Evolutionary conservation across 2,113 vertebrate genomes (phyloP).

Genomic region (Lepisosteus oculatus): DNA sequence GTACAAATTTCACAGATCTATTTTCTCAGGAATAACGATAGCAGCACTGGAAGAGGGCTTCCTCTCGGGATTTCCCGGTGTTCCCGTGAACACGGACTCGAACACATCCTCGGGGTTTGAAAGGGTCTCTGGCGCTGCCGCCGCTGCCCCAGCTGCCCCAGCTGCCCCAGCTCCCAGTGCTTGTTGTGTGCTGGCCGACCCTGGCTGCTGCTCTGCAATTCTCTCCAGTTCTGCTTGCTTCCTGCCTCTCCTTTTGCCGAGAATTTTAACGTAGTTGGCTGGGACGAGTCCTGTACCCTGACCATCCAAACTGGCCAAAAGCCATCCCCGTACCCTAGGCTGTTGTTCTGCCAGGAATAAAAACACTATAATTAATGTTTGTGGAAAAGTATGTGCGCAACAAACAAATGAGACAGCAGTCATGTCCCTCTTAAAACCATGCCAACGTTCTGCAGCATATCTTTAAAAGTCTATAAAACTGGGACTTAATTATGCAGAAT

Average conservation of each 20-base stretch:
- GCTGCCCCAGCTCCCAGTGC: slow-evolving; percentile 25
- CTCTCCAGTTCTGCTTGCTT: slow-evolving; percentile 68
- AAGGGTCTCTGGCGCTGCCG: slow-evolving; percentile 40
- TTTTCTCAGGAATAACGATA: slow-evolving; percentile 60
- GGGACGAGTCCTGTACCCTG: slow-evolving; percentile 87
- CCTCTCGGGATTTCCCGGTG: slow-evolving; percentile 17
- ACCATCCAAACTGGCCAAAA: slow-evolving; percentile 85
- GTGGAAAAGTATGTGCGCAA: too few species aligned
- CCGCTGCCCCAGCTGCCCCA: slow-evolving; percentile 16
- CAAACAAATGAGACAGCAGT: too few species aligned
- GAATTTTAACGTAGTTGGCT: slow-evolving; percentile 90
- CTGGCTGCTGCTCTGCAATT: slow-evolving; percentile 54
- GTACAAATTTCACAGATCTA: slow-evolving; percentile 67
- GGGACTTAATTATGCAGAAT: too few species aligned
- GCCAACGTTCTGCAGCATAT: too few species aligned
- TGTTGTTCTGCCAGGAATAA: slow-evolving; percentile 75
- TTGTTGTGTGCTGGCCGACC: slow-evolving; percentile 31
- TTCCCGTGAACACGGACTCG: slow-evolving; percentile 78
- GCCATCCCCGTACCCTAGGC: slow-evolving; percentile 90
- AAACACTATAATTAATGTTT: neutral
- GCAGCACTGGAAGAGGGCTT: slow-evolving; percentile 37
- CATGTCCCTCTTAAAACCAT: too few species aligned
- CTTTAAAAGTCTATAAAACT: too few species aligned
- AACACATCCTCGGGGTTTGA: slow-evolving; percentile 75
- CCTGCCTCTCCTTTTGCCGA: slow-evolving; percentile 87